A percentile compares a stretch with the other conserved stretches of the same genome.
Conservation (phyloP, 2,888 invertebrate genomes). For the Brenthis daphne region DNA sequence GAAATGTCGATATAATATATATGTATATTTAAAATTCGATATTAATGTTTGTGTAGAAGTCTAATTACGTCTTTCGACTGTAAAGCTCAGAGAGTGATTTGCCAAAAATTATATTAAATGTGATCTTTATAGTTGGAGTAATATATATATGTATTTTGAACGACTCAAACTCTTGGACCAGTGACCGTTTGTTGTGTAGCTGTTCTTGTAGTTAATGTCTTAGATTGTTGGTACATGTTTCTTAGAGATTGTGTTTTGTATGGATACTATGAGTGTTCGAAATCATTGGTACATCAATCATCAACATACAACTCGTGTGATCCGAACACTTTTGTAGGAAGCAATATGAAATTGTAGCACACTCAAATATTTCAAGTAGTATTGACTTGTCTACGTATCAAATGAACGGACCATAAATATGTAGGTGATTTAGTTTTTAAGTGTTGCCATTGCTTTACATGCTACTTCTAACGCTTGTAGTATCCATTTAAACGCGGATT, state of each 20-base stretch:
- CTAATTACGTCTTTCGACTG: constrained; percentile 42
- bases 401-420: constrained; percentile 18
- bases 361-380: constrained; percentile 4
- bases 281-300: no score
- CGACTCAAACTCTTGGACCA: constrained; percentile 71
- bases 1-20: constrained; percentile 2
- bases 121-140: constrained; percentile 67
- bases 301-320: background rate
- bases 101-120: constrained; percentile 71
- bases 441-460: constrained; percentile 4
- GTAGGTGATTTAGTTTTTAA: background rate
- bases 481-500: constrained; percentile 47
- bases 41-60: constrained; percentile 29
- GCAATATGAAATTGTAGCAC: constrained; percentile 3
- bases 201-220: constrained; percentile 72
- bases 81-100: constrained; percentile 69
- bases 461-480: constrained; percentile 22
- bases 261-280: constrained; percentile 31
- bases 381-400: constrained; percentile 4
- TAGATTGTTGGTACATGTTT: constrained; percentile 75
- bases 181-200: constrained; percentile 72
- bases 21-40: constrained; percentile 23
- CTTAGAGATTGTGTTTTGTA: constrained; percentile 38
- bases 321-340: background rate
- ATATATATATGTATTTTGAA: constrained; percentile 49